phyloP scores from a whole-genome alignment of 1,140 invertebrate genomes.

The Chrysopa pallens region DNA sequence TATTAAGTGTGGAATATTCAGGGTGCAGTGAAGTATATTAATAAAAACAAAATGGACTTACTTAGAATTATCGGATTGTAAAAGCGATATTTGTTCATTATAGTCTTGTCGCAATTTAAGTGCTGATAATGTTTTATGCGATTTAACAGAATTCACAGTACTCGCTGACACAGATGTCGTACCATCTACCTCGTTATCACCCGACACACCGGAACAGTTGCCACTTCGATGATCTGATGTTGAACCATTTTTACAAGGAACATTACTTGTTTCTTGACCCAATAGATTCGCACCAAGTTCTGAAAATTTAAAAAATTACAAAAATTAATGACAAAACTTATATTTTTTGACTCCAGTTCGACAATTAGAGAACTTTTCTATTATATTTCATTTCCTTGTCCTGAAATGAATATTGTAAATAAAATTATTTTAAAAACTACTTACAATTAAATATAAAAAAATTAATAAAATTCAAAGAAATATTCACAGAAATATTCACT shows the following conservation, averaged over 20 bases:
- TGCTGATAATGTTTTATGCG: slow-evolving; percentile 28
- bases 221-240: slow-evolving; percentile 9
- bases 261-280: slow-evolving; percentile 34
- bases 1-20: too few relatives aligned
- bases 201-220: slow-evolving; percentile 17
- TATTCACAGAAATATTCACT: too few relatives aligned
- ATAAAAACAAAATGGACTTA: too few relatives aligned
- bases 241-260: slow-evolving; percentile 12
- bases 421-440: too few relatives aligned
- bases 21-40: too few relatives aligned
- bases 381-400: too few relatives aligned
- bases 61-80: slow-evolving; percentile 33
- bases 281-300: slow-evolving; percentile 65
- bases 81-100: slow-evolving; percentile 28
- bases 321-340: too few relatives aligned
- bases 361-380: too few relatives aligned
- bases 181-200: slow-evolving; percentile 27
- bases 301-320: slow-evolving; percentile 14
- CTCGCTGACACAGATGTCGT: slow-evolving; percentile 43
- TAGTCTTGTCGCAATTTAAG: slow-evolving; percentile 29
- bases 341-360: too few relatives aligned
- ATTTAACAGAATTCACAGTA: slow-evolving; percentile 48
- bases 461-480: too few relatives aligned
- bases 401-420: too few relatives aligned
- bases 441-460: too few relatives aligned